These are phyloP conservation scores for Galerucella nymphaeae DNA, from an alignment of 2,888 invertebrate genomes.

Conservation along the genomic window DNA sequence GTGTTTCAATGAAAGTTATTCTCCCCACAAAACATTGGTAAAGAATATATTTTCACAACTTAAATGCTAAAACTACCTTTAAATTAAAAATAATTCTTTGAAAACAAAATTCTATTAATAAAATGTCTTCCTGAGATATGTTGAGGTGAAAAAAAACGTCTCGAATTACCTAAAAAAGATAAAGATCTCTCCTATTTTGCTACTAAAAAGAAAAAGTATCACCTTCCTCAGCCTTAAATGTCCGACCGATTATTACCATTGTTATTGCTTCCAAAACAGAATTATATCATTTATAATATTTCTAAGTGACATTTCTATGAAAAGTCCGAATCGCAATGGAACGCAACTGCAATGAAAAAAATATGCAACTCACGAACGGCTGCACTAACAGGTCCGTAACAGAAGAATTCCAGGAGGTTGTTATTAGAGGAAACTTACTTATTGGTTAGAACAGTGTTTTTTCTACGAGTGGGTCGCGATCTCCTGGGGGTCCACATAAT, in stretches of 20 bases:
- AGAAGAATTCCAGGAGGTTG: not conserved
- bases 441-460: too few relatives aligned
- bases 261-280: constrained; percentile 55
- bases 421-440: too few relatives aligned
- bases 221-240: constrained; percentile 52
- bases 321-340: constrained; percentile 60
- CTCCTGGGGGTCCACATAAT: too few relatives aligned
- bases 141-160: constrained; percentile 23
- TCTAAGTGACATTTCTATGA: constrained; percentile 63
- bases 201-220: constrained; percentile 54
- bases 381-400: constrained; percentile 54
- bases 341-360: constrained; percentile 56
- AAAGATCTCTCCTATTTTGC: constrained; percentile 38
- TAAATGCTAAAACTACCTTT: too few relatives aligned
- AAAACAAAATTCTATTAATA: too few relatives aligned
- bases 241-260: constrained; percentile 50
- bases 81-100: too few relatives aligned
- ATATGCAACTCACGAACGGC: constrained; percentile 62
- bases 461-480: too few relatives aligned
- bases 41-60: too few relatives aligned
- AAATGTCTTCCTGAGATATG: too few relatives aligned
- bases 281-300: constrained; percentile 64
- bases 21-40: too few relatives aligned
- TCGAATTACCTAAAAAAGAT: constrained; percentile 34
- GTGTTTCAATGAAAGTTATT: too few relatives aligned